phyloP scores from a whole-genome alignment of 2,797 vertebrate genomes.

The Sebastes nivosus region DNA sequence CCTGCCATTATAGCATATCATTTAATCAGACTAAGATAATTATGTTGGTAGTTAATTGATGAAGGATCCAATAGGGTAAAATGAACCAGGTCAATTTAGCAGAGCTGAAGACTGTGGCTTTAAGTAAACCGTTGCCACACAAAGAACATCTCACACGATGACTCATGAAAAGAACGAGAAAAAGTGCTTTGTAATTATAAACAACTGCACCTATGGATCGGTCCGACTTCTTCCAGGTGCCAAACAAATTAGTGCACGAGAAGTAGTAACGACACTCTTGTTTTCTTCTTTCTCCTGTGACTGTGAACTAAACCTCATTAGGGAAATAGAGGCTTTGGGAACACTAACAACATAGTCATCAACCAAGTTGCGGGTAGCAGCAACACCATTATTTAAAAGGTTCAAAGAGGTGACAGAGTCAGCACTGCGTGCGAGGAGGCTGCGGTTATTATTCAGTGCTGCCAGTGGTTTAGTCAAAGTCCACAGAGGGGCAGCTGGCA shows the following conservation, averaged over 20 bases:
- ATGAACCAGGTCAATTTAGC: constrained; percentile 61
- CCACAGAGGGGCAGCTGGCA: constrained; percentile 67
- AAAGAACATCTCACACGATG: constrained; percentile 23
- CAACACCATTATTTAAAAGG: constrained; percentile 66
- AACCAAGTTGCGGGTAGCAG: constrained; percentile 60
- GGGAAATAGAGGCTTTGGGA: constrained; percentile 60
- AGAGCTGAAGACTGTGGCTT: constrained; percentile 50
- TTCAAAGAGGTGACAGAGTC: constrained; percentile 53
- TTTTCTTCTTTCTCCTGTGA: constrained; percentile 27
- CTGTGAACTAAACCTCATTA: constrained; percentile 65
- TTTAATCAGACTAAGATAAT: constrained; percentile 75
- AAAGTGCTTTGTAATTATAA: constrained; percentile 71
- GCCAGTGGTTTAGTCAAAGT: constrained; percentile 42
- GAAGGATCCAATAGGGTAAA: constrained; percentile 73
- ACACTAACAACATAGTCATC: constrained; percentile 44
- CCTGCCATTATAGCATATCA: constrained; percentile 56
- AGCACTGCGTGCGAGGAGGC: constrained; percentile 15
- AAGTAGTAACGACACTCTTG: constrained; percentile 52
- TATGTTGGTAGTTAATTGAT: constrained; percentile 73
- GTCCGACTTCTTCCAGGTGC: constrained; percentile 67
- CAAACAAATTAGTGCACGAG: constrained; percentile 63
- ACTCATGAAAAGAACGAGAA: constrained; percentile 57
- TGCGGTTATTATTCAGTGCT: constrained; percentile 28
- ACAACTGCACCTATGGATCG: constrained; percentile 58
- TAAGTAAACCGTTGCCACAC: constrained; percentile 34